phyloP scores from a whole-genome alignment of 1,140 invertebrate species.

The Rhyzopertha dominica region DNA sequence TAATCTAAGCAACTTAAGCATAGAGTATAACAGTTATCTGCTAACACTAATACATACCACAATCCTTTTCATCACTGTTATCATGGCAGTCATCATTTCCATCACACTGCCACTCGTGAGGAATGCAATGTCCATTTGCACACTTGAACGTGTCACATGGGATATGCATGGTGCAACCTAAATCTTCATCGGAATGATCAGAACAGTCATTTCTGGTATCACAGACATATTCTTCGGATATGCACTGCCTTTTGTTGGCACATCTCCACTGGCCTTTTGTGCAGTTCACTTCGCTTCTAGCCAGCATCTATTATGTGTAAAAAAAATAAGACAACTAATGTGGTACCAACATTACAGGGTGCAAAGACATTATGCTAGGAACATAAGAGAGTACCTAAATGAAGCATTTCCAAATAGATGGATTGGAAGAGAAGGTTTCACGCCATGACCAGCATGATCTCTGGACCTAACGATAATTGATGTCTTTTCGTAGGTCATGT shows the following conservation, averaged over 20 bases:
- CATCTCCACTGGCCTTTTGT: slow-evolving; percentile 43
- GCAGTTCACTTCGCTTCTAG: slow-evolving; percentile 21
- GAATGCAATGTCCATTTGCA: slow-evolving; percentile 57
- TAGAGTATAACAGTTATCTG: no score
- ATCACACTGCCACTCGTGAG: slow-evolving; percentile 60
- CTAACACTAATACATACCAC: slow-evolving; percentile 50
- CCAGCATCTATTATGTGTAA: no score
- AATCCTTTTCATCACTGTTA: slow-evolving; percentile 60
- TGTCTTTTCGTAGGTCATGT: no score
- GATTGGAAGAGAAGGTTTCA: no score
- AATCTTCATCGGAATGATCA: slow-evolving; percentile 61
- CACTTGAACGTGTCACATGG: slow-evolving; percentile 49
- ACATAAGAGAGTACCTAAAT: no score
- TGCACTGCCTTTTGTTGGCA: slow-evolving; percentile 51
- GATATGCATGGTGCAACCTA: slow-evolving; percentile 34
- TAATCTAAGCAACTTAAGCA: no score
- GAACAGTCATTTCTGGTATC: slow-evolving; percentile 61
- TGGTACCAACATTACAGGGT: no score
- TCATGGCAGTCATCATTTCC: slow-evolving; percentile 59
- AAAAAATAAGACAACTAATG: no score
- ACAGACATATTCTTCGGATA: slow-evolving; percentile 53
- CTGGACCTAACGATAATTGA: no score
- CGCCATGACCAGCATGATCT: no score
- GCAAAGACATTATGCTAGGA: no score
- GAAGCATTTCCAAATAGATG: no score